A percentile compares a stretch with the other conserved stretches of the same genome.
Conservation (phyloP, 2,113 vertebrate genomes). For the Cochlearius cochlearius region DNA sequence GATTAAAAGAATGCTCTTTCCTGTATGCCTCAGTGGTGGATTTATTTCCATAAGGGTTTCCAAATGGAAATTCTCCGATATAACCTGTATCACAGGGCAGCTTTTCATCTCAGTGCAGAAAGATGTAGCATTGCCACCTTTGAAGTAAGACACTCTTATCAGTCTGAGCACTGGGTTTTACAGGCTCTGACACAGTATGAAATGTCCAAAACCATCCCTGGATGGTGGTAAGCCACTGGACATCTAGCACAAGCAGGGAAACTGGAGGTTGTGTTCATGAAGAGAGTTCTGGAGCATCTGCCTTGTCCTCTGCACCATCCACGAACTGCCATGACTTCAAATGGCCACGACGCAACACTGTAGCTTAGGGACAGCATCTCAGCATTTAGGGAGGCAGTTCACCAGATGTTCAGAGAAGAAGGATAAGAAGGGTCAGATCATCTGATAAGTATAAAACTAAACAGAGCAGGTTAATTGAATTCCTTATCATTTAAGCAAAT, state of each 20-base stretch:
- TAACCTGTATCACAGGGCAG: neutral
- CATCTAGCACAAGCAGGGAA: neutral
- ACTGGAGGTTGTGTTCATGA: neutral
- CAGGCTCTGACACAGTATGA: neutral
- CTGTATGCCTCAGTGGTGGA: neutral
- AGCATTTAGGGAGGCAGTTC: neutral
- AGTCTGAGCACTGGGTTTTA: neutral
- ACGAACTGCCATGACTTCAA: neutral
- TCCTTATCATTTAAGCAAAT: neutral
- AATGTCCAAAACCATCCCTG: neutral
- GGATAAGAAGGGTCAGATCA: neutral
- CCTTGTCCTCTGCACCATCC: neutral
- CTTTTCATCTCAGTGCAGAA: neutral
- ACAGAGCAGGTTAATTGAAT: neutral
- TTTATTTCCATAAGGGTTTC: neutral
- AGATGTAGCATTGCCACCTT: neutral
- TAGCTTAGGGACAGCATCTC: neutral
- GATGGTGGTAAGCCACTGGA: neutral
- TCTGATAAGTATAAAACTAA: neutral
- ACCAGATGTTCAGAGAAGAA: neutral
- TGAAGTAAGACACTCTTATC: neutral
- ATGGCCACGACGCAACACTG: rapidly evolving
- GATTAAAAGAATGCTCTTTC: neutral
- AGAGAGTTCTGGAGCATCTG: neutral
- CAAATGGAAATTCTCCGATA: neutral